Conservation (phyloP, 2,113 vertebrate genomes). For the Platichthys flesus region DNA sequence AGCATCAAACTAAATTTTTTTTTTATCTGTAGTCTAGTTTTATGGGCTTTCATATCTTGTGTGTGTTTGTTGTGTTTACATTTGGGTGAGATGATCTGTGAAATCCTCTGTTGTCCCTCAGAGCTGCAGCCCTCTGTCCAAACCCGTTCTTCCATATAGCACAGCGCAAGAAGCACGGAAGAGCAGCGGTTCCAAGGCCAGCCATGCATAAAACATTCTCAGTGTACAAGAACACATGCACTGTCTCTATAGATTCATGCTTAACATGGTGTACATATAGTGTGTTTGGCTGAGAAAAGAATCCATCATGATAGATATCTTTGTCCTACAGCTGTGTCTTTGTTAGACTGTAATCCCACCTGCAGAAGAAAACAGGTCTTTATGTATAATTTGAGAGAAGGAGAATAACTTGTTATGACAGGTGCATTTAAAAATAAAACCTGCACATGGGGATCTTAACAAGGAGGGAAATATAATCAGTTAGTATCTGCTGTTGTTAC, state of each 20-base stretch:
- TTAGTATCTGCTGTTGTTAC: neutral
- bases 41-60: neutral
- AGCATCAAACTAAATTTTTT: neutral
- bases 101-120: constrained; percentile 62
- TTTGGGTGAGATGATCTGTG: constrained; percentile 62
- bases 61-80: constrained; percentile 14
- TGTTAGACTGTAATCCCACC: neutral
- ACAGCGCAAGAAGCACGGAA: constrained; percentile 24
- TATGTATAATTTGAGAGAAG: neutral
- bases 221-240: constrained; percentile 39
- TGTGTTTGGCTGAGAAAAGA: neutral
- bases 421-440: neutral
- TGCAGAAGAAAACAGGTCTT: neutral
- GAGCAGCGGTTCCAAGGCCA: constrained; percentile 41
- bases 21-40: no score
- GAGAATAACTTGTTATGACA: neutral
- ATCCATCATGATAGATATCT: constrained; percentile 6
- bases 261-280: neutral
- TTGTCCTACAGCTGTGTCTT: neutral
- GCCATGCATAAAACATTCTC: constrained; percentile 50
- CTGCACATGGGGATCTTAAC: neutral
- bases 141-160: constrained; percentile 48
- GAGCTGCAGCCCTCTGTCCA: constrained; percentile 62
- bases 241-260: constrained; percentile 13
- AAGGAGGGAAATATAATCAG: neutral